Evolutionary conservation across 2,888 invertebrate species (phyloP).

Genomic region (Crepidodera aurea): DNA sequence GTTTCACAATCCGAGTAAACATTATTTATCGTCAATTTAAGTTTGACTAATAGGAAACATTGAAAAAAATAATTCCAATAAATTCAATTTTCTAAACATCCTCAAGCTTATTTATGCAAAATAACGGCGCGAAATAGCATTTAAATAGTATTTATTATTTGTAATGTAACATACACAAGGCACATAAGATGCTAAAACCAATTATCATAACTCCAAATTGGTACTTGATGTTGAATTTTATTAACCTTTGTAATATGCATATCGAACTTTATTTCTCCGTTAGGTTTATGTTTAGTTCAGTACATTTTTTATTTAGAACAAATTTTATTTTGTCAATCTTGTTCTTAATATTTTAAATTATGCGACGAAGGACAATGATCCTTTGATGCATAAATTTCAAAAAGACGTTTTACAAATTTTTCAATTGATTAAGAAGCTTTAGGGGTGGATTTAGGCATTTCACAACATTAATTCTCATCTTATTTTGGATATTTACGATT

Average conservation of each 20-base stretch:
- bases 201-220: conserved; percentile 23
- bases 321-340: too few relatives aligned
- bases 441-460: too few relatives aligned
- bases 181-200: conserved; percentile 22
- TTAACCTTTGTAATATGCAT: conserved; percentile 1
- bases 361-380: too few relatives aligned
- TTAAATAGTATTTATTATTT: conserved; percentile 24
- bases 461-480: too few relatives aligned
- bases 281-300: background rate
- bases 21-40: conserved; percentile 11
- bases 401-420: too few relatives aligned
- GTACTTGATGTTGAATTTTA: background rate
- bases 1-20: conserved; percentile 9
- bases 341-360: too few relatives aligned
- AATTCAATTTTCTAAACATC: conserved; percentile 9
- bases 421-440: too few relatives aligned
- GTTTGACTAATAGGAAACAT: conserved; percentile 10
- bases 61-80: conserved; percentile 1
- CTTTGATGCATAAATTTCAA: too few relatives aligned
- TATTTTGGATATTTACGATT: too few relatives aligned
- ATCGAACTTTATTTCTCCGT: background rate
- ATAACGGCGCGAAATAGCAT: conserved; percentile 16
- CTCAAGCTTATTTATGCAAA: conserved; percentile 15
- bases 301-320: too few relatives aligned
- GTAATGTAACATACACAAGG: conserved; percentile 4